Evolutionary conservation across 2,113 vertebrate genomes (phyloP), one percentile per base, ranked within the genome.

Genomic region (Nothoprocta pentlandii): DNA sequence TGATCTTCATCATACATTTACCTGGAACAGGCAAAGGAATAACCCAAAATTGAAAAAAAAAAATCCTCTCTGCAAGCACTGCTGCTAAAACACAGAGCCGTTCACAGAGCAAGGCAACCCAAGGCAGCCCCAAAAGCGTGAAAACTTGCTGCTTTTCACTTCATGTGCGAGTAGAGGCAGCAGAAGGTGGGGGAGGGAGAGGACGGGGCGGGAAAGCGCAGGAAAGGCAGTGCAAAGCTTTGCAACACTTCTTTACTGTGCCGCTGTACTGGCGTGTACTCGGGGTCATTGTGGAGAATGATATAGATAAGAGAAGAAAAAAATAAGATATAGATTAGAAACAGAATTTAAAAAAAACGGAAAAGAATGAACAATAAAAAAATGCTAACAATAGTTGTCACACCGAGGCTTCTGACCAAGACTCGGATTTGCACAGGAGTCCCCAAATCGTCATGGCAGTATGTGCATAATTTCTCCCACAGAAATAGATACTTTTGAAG

Each of bases 301-400:
- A 39, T 39, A 39, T 39, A 39, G 36, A 39, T 39, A 39, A 39
- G 36, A 39, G 36, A 39, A 39, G 6, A 39, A 39, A 39, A 39
- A 39, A 39, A 39, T 39, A 39, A 39, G 36, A 39, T 39, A 39
- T 39, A 39, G 36, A 39, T 39, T 39, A 39, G 36, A 39, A 39
- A 39, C 8, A 39, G 36, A 39, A 39, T 39, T 39, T 34, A 5
- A 34, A 34, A 34, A 34, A 34, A 34, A 34, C 5, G 34, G 53
- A 56, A 30, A 56, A 56, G 28, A 54, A 28, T 15, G 28, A 54
- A 28, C 26, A 26, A 26, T 56, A 87, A 92, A 80, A 30, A 28
- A 28, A 7, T 3, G 0, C 30, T 41, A 20, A 19, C 41, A 34
- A 73, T 26, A 3, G 1, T 20, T 0, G 0, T 56, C 64, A 53